Base-by-base conservation (phyloP, 1,140 invertebrate genomes). In the Bombus terrestris region DNA sequence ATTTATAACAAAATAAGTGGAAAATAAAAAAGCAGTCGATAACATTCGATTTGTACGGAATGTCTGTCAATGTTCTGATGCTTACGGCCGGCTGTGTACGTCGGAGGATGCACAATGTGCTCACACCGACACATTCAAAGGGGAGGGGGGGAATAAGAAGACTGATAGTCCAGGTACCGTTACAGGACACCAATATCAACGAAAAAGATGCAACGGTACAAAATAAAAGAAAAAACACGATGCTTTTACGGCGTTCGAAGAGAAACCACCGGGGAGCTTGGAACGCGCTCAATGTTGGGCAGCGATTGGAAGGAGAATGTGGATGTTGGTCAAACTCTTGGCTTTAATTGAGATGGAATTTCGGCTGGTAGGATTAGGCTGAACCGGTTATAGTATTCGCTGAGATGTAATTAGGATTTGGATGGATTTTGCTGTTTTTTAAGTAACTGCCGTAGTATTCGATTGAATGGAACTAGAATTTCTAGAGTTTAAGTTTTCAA, bases 171-270 rank as follows among this genome's bases (percentile, higher is more conserved):
- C 47, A n/a, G 66, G 75, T 93, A 92, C 92, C 92, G 92, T 93
- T 93, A 93, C 47, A n/a, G 78, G 88, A 86, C 90, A 89, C 86
- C 64, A 90, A 89, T 91, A 90, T 92, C 73, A 88, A 88, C 86
- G 88, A 89, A 88, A 92, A 85, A 89, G 39, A 92, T 89, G 78
- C 87, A 93, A 93, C 92, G 89, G 89, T 89, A 92, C 18, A 41
- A 35, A 90, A 92, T 9, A 68, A 86, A 85, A 62, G 25, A 18
- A 28, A 77, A 3, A 32, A 37, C 39, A 32, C 3, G n/a, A 35
- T 32, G 35, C 5, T 81, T 80, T 85, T 80, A 79, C 75, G n/a
- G 37, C 53, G 35, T 37, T 4, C 28, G 13, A 25, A n/a, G 35
- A 62, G 39, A 77, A 28, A 53, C 66, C 53, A 41, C 1, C 78